phyloP scores from a whole-genome alignment of 2,113 vertebrate species.

The Dromiciops gliroides region DNA sequence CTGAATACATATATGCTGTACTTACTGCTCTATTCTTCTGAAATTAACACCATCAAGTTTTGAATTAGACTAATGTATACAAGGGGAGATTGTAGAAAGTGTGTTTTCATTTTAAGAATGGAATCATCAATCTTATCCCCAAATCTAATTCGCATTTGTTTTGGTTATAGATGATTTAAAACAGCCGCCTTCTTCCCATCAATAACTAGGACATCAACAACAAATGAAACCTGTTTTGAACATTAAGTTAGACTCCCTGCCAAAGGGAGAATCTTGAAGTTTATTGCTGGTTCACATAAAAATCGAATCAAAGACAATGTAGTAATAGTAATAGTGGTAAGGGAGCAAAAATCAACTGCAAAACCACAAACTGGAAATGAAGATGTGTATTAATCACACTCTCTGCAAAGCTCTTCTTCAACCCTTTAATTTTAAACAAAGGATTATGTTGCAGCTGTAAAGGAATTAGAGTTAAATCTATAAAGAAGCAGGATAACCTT shows the following conservation, averaged over 20 bases:
- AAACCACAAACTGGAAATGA: not conserved
- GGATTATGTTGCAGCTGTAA: not conserved
- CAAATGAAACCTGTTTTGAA: not conserved
- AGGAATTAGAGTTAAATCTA: not conserved
- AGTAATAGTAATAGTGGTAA: not conserved
- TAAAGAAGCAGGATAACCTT: not conserved
- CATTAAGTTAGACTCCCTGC: not conserved
- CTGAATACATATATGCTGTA: slow-evolving; percentile 53
- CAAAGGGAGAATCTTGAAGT: not conserved
- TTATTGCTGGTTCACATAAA: not conserved
- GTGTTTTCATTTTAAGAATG: slow-evolving; percentile 29
- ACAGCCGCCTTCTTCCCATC: not conserved
- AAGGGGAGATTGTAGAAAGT: not conserved
- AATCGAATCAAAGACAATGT: not conserved
- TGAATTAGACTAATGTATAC: slow-evolving; percentile 52
- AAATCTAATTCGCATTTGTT: slow-evolving; percentile 22
- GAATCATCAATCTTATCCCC: slow-evolving; percentile 15
- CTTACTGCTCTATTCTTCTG: slow-evolving; percentile 67
- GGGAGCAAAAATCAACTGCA: not conserved
- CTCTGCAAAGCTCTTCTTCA: not conserved
- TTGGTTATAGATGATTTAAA: slow-evolving; percentile 32
- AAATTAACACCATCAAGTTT: slow-evolving; percentile 52
- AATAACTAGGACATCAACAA: not conserved
- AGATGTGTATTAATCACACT: not conserved
- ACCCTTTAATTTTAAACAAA: not conserved